Percentiles rank a stretch among this genome's conserved stretches.
phyloP scores from a whole-genome alignment of 53 echinoderm and acorn worm genomes.

The Mesocentrotus franciscanus region DNA sequence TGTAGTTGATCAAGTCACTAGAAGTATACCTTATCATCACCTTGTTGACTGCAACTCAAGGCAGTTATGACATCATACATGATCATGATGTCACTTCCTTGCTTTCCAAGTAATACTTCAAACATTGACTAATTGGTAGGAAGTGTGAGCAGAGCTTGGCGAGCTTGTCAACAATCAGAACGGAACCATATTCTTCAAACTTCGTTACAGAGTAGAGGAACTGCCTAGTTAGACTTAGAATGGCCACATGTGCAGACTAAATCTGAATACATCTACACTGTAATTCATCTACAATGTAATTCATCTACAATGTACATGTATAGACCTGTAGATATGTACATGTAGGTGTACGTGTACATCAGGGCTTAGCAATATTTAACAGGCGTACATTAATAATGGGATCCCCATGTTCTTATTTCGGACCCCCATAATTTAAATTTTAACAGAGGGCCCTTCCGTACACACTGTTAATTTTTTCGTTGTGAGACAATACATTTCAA shows the following conservation, averaged over 20 bases:
- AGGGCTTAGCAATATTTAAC: too few relatives aligned
- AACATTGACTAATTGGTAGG: constrained; percentile 38
- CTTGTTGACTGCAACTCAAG: not conserved
- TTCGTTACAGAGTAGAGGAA: not conserved
- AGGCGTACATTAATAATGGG: not conserved
- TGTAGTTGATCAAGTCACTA: not conserved
- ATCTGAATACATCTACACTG: not conserved
- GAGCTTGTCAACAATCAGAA: not conserved
- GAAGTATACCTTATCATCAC: constrained; percentile 13
- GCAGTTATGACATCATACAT: constrained; percentile 19
- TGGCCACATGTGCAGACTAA: not conserved
- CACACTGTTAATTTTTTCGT: too few relatives aligned
- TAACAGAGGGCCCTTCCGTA: not conserved
- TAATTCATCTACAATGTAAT: too few relatives aligned
- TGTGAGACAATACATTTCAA: not conserved
- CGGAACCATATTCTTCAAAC: not conserved
- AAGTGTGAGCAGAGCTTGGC: not conserved
- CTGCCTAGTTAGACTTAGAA: not conserved
- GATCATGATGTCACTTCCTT: constrained; percentile 46
- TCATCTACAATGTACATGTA: too few relatives aligned
- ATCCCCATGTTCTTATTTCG: too few relatives aligned
- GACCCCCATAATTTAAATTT: too few relatives aligned
- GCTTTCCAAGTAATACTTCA: not conserved
- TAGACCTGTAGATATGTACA: not conserved
- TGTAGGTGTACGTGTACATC: not conserved